These are phyloP conservation scores for Brachyhypopomus gauderio DNA, from an alignment of 2,113 vertebrate species.

Conservation along the genomic window DNA sequence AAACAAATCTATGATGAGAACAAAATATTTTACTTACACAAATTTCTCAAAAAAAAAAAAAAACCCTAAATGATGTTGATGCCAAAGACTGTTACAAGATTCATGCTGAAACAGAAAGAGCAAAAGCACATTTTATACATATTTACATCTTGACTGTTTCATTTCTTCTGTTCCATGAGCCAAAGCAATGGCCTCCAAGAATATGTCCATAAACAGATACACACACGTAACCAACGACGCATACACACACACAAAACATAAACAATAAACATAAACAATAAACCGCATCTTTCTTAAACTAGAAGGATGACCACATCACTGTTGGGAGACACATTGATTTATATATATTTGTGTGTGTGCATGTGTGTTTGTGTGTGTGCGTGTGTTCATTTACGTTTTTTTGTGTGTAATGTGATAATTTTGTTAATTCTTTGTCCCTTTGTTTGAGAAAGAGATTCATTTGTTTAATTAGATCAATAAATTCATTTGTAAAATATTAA, in stretches of 20 bases:
- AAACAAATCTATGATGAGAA: slow-evolving; percentile 24
- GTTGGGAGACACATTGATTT: slow-evolving; percentile 42
- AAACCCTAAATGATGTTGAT: slow-evolving; percentile 32
- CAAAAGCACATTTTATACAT: slow-evolving; percentile 67
- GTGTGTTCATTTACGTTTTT: slow-evolving; percentile 25
- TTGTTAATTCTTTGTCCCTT: no score
- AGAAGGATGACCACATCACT: slow-evolving; percentile 56
- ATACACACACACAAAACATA: slow-evolving; percentile 41
- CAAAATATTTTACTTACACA: slow-evolving; percentile 46
- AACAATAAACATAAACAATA: slow-evolving; percentile 23
- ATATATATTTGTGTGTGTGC: no score
- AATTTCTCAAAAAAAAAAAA: slow-evolving; percentile 12
- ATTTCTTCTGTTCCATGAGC: slow-evolving; percentile 53
- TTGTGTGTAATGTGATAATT: neutral
- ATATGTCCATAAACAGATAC: slow-evolving; percentile 46
- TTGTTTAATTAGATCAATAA: no score
- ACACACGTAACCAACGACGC: slow-evolving; percentile 47
- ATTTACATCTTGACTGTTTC: slow-evolving; percentile 66
- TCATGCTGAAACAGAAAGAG: slow-evolving; percentile 38
- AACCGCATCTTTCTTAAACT: slow-evolving; percentile 49
- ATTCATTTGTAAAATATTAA: no score
- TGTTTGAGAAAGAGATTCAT: no score
- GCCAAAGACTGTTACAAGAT: slow-evolving; percentile 36
- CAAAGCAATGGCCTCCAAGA: slow-evolving; percentile 56
- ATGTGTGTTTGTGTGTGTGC: neutral